phyloP scores from a whole-genome alignment of 2,113 vertebrate species.

The Pithys albifrons region DNA sequence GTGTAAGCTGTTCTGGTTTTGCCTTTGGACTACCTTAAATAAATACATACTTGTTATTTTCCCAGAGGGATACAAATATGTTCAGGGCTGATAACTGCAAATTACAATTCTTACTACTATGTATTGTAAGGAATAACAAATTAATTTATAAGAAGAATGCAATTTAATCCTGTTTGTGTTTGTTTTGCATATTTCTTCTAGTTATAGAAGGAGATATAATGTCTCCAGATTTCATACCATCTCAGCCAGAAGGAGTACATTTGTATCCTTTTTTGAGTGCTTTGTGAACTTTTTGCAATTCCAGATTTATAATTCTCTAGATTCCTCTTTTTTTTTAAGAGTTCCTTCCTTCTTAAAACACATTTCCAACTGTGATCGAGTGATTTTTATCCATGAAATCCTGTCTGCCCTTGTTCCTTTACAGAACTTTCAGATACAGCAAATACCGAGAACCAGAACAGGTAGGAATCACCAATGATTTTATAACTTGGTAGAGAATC shows the following conservation, averaged over 20 bases:
- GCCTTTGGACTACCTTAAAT: neutral
- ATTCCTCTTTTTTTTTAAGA: neutral
- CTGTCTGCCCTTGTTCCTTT: slow-evolving; percentile 47
- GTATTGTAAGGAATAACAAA: neutral
- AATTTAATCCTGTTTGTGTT: neutral
- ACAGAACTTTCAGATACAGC: slow-evolving; percentile 76
- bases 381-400: neutral
- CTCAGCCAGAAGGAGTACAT: slow-evolving; percentile 87
- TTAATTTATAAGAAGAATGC: neutral
- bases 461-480: slow-evolving; percentile 37
- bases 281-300: neutral
- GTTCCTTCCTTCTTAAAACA: neutral
- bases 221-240: slow-evolving; percentile 92
- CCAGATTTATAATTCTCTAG: neutral
- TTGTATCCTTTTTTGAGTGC: slow-evolving; percentile 87
- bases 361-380: neutral
- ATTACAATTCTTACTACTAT: neutral
- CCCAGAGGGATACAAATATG: neutral
- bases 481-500: neutral
- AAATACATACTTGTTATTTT: neutral
- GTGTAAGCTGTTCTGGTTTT: neutral
- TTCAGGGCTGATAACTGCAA: neutral
- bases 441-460: slow-evolving; percentile 79
- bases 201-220: slow-evolving; percentile 93
- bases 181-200: slow-evolving; percentile 61